Conservation (phyloP, 2,113 vertebrate species). For the Saguinus imperator region DNA sequence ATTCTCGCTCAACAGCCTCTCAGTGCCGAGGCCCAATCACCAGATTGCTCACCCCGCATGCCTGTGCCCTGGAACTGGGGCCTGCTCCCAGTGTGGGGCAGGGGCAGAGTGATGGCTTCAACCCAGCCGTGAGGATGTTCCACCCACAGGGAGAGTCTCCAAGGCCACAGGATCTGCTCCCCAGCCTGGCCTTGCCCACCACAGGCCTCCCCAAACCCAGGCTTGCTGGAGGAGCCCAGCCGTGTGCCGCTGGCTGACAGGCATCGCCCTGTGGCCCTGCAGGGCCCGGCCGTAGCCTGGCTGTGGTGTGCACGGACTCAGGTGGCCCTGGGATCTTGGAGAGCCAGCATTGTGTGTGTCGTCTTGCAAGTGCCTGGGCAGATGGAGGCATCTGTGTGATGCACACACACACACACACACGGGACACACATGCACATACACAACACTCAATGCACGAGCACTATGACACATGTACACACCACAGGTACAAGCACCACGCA, state of each 20-base stretch:
- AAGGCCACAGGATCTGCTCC: not conserved
- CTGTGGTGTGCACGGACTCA: too few relatives aligned
- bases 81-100: fast-evolving
- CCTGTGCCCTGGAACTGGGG: constrained; percentile 11
- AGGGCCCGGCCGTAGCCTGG: not conserved
- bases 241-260: too few relatives aligned
- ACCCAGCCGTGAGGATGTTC: not conserved
- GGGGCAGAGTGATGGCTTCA: constrained; percentile 51
- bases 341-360: fast-evolving
- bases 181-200: not conserved
- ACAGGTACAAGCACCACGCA: too few relatives aligned
- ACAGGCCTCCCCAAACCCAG: not conserved
- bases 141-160: not conserved
- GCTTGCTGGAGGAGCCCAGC: too few relatives aligned
- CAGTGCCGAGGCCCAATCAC: constrained; percentile 74
- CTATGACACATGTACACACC: not conserved
- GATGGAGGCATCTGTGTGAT: not conserved
- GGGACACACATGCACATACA: not conserved
- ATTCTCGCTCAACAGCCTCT: constrained; percentile 51
- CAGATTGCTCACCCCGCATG: constrained; percentile 69
- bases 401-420: fast-evolving
- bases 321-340: not conserved
- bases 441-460: too few relatives aligned
- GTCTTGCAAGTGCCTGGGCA: not conserved
- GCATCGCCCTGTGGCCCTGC: fast-evolving